Conservation (phyloP, 2,113 vertebrate genomes). For the Lontra canadensis region DNA sequence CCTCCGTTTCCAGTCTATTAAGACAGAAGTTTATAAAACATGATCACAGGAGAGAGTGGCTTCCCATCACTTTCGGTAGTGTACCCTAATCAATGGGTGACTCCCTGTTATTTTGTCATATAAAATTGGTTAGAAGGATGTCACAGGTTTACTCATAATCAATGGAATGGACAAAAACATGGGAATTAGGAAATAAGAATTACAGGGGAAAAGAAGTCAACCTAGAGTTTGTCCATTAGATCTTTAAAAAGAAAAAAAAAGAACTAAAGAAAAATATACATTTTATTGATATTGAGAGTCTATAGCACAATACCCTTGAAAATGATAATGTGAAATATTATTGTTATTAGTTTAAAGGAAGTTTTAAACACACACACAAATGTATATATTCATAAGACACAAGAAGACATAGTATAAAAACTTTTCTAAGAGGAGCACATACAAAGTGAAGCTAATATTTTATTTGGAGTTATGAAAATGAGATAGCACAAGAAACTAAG, state of each 20-base stretch:
- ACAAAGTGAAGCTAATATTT: neutral
- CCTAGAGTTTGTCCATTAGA: neutral
- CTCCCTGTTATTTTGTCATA: neutral
- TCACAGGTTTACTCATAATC: neutral
- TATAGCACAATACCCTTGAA: neutral
- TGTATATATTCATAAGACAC: neutral
- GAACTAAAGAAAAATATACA: neutral
- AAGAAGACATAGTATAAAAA: neutral
- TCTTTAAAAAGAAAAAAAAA: neutral
- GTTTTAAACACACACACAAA: neutral
- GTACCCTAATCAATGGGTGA: neutral
- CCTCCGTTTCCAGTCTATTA: neutral
- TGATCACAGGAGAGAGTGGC: too few relatives aligned
- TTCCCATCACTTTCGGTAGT: neutral
- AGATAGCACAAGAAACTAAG: neutral
- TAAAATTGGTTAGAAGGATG: neutral
- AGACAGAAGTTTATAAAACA: neutral
- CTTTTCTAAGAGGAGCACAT: neutral
- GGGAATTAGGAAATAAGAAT: neutral
- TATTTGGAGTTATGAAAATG: neutral
- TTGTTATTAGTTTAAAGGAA: neutral
- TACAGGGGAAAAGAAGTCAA: neutral
- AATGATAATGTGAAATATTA: neutral
- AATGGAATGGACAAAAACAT: neutral
- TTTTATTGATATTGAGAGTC: neutral